These are phyloP conservation scores for Tribolium castaneum DNA, from an alignment of 1,140 invertebrate species.

Conservation along the genomic window DNA sequence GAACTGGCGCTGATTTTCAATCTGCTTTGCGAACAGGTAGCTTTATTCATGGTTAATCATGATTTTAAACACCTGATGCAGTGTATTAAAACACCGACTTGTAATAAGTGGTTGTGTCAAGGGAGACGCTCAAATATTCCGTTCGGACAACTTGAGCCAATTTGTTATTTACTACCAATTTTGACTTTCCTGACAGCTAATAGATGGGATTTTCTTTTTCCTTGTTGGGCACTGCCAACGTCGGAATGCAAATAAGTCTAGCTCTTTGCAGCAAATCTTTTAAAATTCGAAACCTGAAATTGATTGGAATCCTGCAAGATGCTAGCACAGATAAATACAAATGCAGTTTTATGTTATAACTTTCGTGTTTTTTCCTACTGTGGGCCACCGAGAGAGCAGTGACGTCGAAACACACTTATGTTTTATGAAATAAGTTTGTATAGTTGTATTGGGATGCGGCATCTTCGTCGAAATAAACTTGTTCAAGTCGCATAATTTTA, in stretches of 20 bases:
- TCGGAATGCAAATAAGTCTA: not conserved
- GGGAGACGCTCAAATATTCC: conserved; percentile 8
- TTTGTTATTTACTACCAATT: conserved; percentile 18
- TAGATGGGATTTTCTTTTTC: not conserved
- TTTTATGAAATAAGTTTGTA: conserved; percentile 49
- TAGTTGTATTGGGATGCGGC: conserved; percentile 41
- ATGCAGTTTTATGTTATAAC: not conserved
- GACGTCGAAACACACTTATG: conserved; percentile 45
- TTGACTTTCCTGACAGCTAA: conserved; percentile 7
- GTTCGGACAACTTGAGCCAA: not conserved
- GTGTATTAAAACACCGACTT: not conserved
- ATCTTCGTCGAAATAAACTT: conserved; percentile 45
- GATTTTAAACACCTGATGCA: conserved; percentile 24
- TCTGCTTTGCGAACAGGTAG: not conserved
- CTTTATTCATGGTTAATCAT: conserved; percentile 14
- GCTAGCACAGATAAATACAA: not conserved
- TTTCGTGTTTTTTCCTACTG: conserved; percentile 15
- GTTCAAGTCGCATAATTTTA: conserved; percentile 40
- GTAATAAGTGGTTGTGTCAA: not conserved
- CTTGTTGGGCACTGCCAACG: not conserved
- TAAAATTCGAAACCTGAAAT: not conserved
- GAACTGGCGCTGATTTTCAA: conserved; percentile 19
- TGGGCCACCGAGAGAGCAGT: conserved; percentile 25
- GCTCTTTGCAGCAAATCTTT: not conserved
- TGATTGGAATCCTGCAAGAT: no score